Percentiles rank a stretch among this genome's conserved stretches.
phyloP scores from a whole-genome alignment of 2,113 vertebrate species.

The Neolamprologus falcicula region DNA sequence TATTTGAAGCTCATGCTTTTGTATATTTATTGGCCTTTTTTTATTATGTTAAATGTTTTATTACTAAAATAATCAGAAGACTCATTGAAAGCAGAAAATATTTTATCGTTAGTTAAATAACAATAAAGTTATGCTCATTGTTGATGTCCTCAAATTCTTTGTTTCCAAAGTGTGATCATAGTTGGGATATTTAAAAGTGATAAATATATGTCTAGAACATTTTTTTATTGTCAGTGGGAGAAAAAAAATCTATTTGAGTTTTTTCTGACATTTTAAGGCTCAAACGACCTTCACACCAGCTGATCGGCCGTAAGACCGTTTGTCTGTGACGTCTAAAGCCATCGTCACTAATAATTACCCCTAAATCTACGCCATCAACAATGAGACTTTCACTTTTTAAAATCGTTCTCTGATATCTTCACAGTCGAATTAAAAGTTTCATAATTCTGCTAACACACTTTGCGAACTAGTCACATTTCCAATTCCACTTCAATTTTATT shows the following conservation, averaged over 20 bases:
- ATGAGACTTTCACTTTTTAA: neutral
- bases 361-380: neutral
- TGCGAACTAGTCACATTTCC: accelerated
- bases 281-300: accelerated
- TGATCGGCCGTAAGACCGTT: accelerated
- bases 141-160: neutral
- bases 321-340: neutral
- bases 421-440: accelerated
- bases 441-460: neutral
- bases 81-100: neutral
- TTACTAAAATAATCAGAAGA: neutral
- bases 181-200: accelerated
- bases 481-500: accelerated
- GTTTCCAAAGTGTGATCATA: neutral
- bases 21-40: neutral
- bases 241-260: accelerated
- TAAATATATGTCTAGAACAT: neutral
- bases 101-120: neutral
- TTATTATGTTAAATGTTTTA: neutral
- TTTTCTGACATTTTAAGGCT: neutral
- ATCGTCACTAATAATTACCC: accelerated
- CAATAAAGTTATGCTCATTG: neutral
- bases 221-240: neutral
- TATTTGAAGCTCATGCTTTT: neutral
- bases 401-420: too few species aligned